Percentiles rank a stretch among this genome's conserved stretches.
Evolutionary conservation across 2,888 invertebrate genomes (phyloP).

Genomic region (Incurvaria masculella): DNA sequence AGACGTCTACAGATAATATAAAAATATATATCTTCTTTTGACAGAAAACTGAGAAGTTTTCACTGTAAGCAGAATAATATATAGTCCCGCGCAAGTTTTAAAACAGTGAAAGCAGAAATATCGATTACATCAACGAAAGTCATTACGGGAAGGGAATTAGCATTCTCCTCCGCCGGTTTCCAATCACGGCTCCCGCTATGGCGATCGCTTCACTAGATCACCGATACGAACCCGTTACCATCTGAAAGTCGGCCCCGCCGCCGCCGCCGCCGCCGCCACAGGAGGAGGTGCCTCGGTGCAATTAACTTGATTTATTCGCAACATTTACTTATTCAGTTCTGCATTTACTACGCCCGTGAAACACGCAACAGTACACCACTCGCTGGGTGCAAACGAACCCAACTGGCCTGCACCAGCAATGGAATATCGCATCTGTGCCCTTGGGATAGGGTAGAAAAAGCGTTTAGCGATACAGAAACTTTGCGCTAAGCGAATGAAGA

Average conservation of each 20-base stretch:
- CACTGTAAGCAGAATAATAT: too few species aligned
- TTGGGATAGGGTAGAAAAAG: neutral
- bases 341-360: constrained; percentile 37
- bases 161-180: neutral
- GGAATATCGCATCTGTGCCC: constrained; percentile 18
- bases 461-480: neutral
- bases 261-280: constrained; percentile 23
- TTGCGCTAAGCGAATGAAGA: constrained; percentile 15
- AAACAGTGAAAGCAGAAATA: too few species aligned
- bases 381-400: constrained; percentile 24
- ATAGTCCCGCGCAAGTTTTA: too few species aligned
- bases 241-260: neutral
- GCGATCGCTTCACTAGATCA: neutral
- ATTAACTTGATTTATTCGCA: constrained; percentile 56
- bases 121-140: too few species aligned
- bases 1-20: too few species aligned
- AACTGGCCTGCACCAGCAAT: constrained; percentile 9
- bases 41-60: too few species aligned
- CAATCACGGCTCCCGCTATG: neutral
- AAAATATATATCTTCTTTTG: too few species aligned
- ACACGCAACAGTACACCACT: constrained; percentile 31
- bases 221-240: neutral
- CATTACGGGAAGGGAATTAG: neutral
- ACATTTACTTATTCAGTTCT: constrained; percentile 55
- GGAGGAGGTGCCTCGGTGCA: constrained; percentile 48